Conservation (phyloP, 2,888 invertebrate species). For the Sinodicranocentrus sp. region DNA sequence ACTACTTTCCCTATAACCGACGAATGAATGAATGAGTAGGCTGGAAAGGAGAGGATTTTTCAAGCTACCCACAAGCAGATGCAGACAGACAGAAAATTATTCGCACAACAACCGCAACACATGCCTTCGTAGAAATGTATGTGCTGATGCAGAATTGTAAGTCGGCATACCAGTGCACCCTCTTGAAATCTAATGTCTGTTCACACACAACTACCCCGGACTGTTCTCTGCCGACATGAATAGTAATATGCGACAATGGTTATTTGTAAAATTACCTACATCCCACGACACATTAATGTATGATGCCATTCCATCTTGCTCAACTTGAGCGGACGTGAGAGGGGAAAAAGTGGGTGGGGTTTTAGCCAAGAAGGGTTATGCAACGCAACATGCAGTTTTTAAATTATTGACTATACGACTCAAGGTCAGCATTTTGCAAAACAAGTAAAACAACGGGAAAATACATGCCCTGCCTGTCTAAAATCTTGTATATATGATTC, state of each 20-base stretch:
- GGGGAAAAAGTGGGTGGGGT: conserved; percentile 13
- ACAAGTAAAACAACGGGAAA: not conserved
- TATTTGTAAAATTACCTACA: too few species aligned
- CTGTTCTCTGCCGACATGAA: too few species aligned
- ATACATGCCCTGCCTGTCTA: too few species aligned
- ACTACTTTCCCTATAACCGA: not conserved
- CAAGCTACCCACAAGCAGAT: too few species aligned
- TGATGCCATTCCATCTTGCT: conserved; percentile 18
- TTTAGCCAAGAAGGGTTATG: conserved; percentile 36
- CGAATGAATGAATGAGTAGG: not conserved
- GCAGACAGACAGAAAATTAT: conserved; percentile 41
- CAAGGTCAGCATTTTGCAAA: conserved; percentile 38
- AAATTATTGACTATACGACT: conserved; percentile 39
- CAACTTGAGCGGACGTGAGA: not conserved
- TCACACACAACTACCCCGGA: too few species aligned
- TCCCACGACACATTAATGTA: conserved; percentile 35
- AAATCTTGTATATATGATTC: too few species aligned
- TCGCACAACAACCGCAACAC: conserved; percentile 48
- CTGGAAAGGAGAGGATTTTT: too few species aligned
- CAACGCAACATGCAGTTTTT: conserved; percentile 54
- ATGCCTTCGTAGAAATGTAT: conserved; percentile 45
- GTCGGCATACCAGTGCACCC: too few species aligned
- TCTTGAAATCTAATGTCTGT: too few species aligned
- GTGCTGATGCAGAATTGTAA: conserved; percentile 30
- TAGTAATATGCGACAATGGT: too few species aligned